phyloP scores from a whole-genome alignment of 2,113 vertebrate species.

The Platysteira castanea region DNA sequence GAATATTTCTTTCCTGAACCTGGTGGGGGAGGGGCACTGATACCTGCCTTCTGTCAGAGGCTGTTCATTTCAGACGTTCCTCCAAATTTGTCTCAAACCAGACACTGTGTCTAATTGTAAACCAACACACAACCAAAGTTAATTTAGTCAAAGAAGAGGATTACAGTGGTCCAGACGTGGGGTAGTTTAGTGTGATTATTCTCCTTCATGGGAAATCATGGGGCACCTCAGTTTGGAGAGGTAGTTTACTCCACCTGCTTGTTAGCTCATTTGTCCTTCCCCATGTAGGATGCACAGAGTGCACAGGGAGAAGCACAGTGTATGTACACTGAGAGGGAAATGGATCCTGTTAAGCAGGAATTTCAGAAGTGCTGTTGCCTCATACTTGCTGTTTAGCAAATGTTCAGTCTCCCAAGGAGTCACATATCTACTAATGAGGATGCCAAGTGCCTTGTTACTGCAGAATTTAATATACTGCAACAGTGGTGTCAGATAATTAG shows the following conservation, averaged over 20 bases:
- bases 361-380: neutral
- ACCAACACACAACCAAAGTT: neutral
- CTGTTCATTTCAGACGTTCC: too few species aligned
- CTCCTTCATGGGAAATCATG: neutral
- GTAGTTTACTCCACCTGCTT: neutral
- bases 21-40: too few species aligned
- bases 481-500: slow-evolving; percentile 45
- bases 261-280: neutral
- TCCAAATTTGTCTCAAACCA: too few species aligned
- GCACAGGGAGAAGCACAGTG: rapidly evolving
- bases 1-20: too few species aligned
- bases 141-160: neutral
- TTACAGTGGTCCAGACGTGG: neutral
- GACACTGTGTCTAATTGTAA: neutral
- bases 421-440: neutral
- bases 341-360: neutral
- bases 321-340: rapidly evolving
- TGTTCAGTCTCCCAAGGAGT: neutral
- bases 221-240: neutral
- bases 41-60: too few species aligned
- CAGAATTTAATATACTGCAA: slow-evolving; percentile 52
- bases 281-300: rapidly evolving
- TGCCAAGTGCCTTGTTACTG: slow-evolving; percentile 48
- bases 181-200: neutral
- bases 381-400: neutral